Evolutionary conservation across 2,888 invertebrate genomes (phyloP).

Genomic region (Petrolisthes cinctipes): DNA sequence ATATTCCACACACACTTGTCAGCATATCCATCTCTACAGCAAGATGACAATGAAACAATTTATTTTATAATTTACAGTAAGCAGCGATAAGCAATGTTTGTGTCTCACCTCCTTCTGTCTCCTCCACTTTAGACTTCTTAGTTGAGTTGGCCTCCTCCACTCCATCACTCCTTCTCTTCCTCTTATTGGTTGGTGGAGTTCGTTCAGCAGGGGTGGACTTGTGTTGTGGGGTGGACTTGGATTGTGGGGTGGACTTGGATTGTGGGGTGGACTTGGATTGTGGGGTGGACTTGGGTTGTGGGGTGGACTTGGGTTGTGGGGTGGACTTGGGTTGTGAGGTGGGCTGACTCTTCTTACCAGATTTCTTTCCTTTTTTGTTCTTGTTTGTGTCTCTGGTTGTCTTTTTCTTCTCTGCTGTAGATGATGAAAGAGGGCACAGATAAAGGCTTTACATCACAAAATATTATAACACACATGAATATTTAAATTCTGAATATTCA

Average conservation of each 20-base stretch:
- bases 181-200: constrained; percentile 4
- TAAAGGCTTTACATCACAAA: too few species aligned
- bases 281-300: not conserved
- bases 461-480: too few species aligned
- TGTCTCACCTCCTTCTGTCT: constrained; percentile 24
- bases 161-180: constrained; percentile 35
- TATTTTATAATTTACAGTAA: too few species aligned
- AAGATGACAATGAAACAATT: too few species aligned
- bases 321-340: not conserved
- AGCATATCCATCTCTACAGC: not conserved
- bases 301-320: not conserved
- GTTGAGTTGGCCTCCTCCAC: not conserved
- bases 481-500: too few species aligned
- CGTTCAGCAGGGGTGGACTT: not conserved
- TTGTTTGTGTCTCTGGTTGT: not conserved
- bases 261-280: not conserved
- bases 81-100: too few species aligned
- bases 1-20: not conserved
- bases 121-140: constrained; percentile 37
- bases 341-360: constrained; percentile 12
- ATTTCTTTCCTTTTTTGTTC: not conserved
- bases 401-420: not conserved
- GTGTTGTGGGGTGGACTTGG: not conserved
- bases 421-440: too few species aligned
- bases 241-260: not conserved